These are phyloP conservation scores for Vidua macroura DNA, from an alignment of 2,113 vertebrate genomes.

Conservation along the genomic window DNA sequence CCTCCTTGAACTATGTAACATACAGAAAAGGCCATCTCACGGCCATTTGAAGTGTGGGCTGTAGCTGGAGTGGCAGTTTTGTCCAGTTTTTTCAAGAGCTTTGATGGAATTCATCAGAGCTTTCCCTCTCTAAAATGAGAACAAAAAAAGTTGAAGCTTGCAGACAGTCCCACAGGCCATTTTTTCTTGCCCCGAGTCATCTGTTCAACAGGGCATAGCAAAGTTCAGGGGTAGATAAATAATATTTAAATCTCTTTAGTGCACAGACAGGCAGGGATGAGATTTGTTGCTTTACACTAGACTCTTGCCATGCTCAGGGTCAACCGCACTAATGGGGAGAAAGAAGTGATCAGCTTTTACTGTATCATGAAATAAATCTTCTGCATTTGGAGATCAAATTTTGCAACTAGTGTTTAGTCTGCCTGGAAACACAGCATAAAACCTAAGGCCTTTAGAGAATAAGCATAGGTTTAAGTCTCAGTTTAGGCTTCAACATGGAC, in stretches of 20 bases:
- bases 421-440: neutral
- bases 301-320: neutral
- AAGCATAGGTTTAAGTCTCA: neutral
- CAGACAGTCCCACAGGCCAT: neutral
- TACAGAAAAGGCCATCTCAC: slow-evolving; percentile 79
- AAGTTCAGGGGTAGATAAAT: slow-evolving; percentile 5
- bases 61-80: slow-evolving; percentile 72
- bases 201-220: neutral
- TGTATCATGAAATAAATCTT: neutral
- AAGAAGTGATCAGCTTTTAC: neutral
- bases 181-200: neutral
- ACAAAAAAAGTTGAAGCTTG: slow-evolving; percentile 30
- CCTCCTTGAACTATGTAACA: slow-evolving; percentile 73
- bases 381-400: neutral
- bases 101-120: slow-evolving; percentile 44
- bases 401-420: neutral
- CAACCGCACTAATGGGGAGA: neutral
- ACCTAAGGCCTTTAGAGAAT: neutral
- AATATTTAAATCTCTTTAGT: neutral
- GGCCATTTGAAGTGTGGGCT: slow-evolving; percentile 80
- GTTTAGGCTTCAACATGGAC: neutral
- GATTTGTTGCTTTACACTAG: neutral
- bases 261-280: neutral
- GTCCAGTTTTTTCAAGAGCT: slow-evolving; percentile 37
- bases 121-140: slow-evolving; percentile 12